Conservation (phyloP, 2,797 vertebrate genomes). For the Coranthus polyacanthus region DNA sequence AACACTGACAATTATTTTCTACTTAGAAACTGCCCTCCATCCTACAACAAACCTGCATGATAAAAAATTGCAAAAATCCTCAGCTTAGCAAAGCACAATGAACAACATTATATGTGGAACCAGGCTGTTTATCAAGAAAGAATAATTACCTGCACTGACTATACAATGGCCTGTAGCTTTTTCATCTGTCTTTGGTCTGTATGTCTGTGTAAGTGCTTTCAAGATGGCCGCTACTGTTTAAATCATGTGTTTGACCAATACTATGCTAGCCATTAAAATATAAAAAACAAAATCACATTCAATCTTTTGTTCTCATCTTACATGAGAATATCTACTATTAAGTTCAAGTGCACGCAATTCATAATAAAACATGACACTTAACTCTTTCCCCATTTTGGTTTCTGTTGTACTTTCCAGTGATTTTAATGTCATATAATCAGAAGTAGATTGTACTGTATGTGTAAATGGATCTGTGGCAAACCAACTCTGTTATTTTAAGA, state of each 20-base stretch:
- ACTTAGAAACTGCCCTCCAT: neutral
- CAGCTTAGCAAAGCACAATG: neutral
- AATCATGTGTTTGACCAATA: neutral
- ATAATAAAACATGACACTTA: constrained; percentile 36
- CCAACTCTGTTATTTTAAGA: constrained; percentile 56
- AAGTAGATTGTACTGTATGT: constrained; percentile 33
- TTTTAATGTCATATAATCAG: constrained; percentile 57
- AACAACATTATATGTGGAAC: neutral
- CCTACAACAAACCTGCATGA: neutral
- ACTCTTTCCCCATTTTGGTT: constrained; percentile 20
- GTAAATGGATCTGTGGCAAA: constrained; percentile 57
- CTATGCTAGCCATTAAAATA: neutral
- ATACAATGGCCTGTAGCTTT: neutral
- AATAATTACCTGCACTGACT: neutral
- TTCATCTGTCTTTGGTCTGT: neutral
- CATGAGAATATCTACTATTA: constrained; percentile 7
- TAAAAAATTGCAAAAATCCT: neutral
- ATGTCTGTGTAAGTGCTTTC: neutral
- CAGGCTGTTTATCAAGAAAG: neutral
- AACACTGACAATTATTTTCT: neutral
- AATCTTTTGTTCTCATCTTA: neutral
- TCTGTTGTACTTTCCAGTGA: constrained; percentile 41
- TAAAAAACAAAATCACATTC: neutral
- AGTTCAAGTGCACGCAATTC: constrained; percentile 12
- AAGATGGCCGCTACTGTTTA: too few species aligned